These are phyloP conservation scores for Oreochromis spilurus DNA, from an alignment of 2,113 vertebrate genomes.

Conservation along the genomic window DNA sequence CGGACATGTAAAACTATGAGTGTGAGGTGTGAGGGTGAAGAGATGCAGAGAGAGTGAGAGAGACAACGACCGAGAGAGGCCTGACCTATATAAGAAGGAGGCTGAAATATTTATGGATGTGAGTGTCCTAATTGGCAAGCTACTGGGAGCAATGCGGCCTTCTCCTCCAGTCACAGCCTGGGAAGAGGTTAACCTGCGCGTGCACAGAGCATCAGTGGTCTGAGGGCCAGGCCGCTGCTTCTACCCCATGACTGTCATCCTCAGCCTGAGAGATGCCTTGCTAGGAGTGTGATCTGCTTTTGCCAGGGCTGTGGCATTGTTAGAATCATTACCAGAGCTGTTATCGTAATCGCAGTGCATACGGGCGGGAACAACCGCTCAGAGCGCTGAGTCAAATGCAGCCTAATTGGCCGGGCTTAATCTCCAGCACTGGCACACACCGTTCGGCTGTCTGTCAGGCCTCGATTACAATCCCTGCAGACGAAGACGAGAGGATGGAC, in stretches of 20 bases:
- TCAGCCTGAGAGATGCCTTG: neutral
- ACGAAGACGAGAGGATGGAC: conserved; percentile 6
- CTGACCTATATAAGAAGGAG: conserved; percentile 78
- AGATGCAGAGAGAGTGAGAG: conserved; percentile 32
- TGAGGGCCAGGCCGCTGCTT: neutral
- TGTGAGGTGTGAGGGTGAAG: conserved; percentile 25
- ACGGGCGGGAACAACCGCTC: conserved; percentile 45
- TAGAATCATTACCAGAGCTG: conserved; percentile 39
- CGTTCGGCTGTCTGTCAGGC: neutral
- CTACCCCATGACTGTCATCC: neutral
- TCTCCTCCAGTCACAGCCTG: conserved; percentile 62
- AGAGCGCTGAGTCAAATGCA: conserved; percentile 44
- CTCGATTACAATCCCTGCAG: conserved; percentile 4
- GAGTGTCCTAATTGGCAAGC: conserved; percentile 78
- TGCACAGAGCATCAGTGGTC: neutral
- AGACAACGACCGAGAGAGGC: conserved; percentile 52
- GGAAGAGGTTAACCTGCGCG: conserved; percentile 31
- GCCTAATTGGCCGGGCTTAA: conserved; percentile 52
- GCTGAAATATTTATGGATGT: conserved; percentile 82
- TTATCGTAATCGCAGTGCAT: conserved; percentile 39
- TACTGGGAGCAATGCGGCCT: conserved; percentile 69
- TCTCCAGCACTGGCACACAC: conserved; percentile 27
- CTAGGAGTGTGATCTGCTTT: neutral
- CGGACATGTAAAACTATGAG: conserved; percentile 9
- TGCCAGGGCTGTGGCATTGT: neutral